Base-by-base conservation (phyloP, 2,888 invertebrate species). In the Xanthorhoe designata region DNA sequence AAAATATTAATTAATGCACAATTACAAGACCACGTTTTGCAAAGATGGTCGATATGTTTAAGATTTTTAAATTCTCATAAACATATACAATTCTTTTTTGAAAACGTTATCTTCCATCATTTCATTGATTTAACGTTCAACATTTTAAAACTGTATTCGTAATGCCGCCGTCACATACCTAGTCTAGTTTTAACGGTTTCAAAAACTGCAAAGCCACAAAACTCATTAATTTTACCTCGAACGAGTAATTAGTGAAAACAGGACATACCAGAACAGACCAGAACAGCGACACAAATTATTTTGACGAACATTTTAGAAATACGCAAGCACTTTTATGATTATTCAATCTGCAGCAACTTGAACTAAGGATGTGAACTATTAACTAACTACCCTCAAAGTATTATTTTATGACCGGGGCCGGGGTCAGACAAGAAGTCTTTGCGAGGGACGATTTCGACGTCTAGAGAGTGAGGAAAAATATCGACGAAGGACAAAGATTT, bases 181-280 rank as follows among this genome's bases (percentile, higher is more conserved):
- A 42, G 38, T 42, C 13, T 42, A 42, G 38, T 38, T 38, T 10
- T 59, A 57, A 50, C 50, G 15, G 51, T 51, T 51, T n/a, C 0
- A 24, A n/a, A 51, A 29, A 60, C 13, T 60, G 19, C 24, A 50
- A 10, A 35, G 50, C 58, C 35, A 19, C 58, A 38, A 13, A 35
- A 50, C n/a, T 24, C 50, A 51, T 51, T 63, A 62, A 57, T 45
- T 19, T 32, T 10, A 54, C 63, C 53, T 72, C 68, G 66, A 63
- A 63, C 59, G n/a, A 62, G 55, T 53, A 45, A 61, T 45, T 61
- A 57, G 51, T 54, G 6, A 55, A 52, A 61, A 57, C 53, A 56
- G 10, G 47, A 76, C 79, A 82, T 74, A 85, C 84, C 83, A 45
- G 80, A 74, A 62, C 64, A 73, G 18, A 76, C 47, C 60, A 83